Percentiles rank a stretch among this genome's conserved stretches.
These are phyloP conservation scores for Quiscalus mexicanus DNA, from an alignment of 2,113 vertebrate genomes.

Conservation along the genomic window DNA sequence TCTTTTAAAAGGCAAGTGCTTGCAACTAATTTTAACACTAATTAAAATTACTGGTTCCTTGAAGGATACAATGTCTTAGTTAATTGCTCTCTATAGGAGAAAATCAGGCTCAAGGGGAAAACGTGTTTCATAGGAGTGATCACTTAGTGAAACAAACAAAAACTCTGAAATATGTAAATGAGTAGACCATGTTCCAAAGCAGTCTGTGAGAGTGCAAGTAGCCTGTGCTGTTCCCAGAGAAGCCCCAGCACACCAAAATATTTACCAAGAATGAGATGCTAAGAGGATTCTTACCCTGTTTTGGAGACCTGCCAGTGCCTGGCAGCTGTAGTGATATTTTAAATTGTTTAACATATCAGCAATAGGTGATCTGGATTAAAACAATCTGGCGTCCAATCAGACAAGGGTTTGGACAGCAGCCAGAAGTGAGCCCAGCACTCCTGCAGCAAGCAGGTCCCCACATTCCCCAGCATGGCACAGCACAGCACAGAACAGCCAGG, in stretches of 20 bases:
- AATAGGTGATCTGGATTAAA: background rate
- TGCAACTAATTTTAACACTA: slow-evolving; percentile 52
- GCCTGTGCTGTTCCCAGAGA: background rate
- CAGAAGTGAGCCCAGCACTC: background rate
- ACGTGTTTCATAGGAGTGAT: slow-evolving; percentile 8
- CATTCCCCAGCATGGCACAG: background rate
- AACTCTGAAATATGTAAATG: slow-evolving; percentile 28
- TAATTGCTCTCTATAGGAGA: slow-evolving; percentile 64
- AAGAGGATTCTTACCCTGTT: background rate
- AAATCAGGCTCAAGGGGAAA: slow-evolving; percentile 46
- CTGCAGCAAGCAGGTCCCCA: background rate
- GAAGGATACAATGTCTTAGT: slow-evolving; percentile 39
- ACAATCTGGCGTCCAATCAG: background rate
- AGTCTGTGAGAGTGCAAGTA: slow-evolving; percentile 5
- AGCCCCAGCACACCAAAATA: slow-evolving; percentile 31
- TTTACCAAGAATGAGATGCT: background rate
- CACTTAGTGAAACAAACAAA: slow-evolving; percentile 65
- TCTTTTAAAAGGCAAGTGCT: background rate
- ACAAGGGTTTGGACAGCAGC: background rate
- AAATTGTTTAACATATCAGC: background rate
- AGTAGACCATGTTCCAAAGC: background rate
- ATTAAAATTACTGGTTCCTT: slow-evolving; percentile 64
- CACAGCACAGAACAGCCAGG: background rate
- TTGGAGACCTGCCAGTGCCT: background rate
- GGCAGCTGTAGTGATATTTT: background rate